Percentiles rank a stretch among this genome's conserved stretches.
phyloP scores from a whole-genome alignment of 37 sponge, comb jelly and placozoan species.

The Ianthella basta region DNA sequence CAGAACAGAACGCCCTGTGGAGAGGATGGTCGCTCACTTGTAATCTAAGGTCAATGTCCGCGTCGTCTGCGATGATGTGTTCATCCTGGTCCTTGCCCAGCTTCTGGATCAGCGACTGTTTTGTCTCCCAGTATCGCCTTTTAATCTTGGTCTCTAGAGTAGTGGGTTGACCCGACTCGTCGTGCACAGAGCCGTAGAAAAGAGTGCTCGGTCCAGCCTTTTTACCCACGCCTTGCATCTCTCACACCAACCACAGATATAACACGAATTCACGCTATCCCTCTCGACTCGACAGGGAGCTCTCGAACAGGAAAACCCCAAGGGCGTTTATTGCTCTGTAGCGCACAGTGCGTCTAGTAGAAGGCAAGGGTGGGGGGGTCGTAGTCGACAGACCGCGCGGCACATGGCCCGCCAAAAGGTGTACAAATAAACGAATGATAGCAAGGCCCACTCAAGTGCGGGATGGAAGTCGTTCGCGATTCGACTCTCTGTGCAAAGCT shows the following conservation, averaged over 20 bases:
- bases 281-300: not conserved
- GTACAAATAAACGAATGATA: not conserved
- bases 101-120: conserved; percentile 79
- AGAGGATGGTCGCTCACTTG: conserved; percentile 43
- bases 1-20: too few relatives aligned
- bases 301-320: not conserved
- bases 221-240: conserved; percentile 78
- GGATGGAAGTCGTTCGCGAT: not conserved
- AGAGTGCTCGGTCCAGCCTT: conserved; percentile 39
- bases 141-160: conserved; percentile 70
- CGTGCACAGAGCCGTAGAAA: conserved; percentile 78
- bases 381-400: too few relatives aligned
- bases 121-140: conserved; percentile 86
- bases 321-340: not conserved
- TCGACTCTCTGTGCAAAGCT: not conserved
- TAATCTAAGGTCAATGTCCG: conserved; percentile 76
- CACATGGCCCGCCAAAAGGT: not conserved
- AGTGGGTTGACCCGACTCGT: conserved; percentile 21
- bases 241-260: not conserved
- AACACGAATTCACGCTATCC: not conserved
- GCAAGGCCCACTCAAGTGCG: not conserved
- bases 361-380: too few relatives aligned
- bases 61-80: conserved; percentile 81
- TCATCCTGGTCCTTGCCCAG: conserved; percentile 80
- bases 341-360: too few relatives aligned